phyloP scores from a whole-genome alignment of 2,888 invertebrate species.

The Pomacea canaliculata region DNA sequence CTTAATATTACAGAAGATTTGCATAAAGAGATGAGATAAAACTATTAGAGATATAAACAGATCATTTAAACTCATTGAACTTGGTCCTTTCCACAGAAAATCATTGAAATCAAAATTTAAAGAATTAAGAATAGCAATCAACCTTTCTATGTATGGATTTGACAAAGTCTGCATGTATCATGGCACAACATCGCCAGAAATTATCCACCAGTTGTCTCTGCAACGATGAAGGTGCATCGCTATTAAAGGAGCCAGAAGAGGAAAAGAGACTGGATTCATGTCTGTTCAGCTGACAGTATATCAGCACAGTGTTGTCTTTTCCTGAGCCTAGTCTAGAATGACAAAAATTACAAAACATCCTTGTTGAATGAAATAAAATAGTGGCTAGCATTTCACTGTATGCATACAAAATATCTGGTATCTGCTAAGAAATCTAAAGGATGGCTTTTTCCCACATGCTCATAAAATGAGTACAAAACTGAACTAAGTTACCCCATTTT shows the following conservation, averaged over 20 bases:
- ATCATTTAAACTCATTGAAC: too few relatives aligned
- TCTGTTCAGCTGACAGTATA: conserved; percentile 81
- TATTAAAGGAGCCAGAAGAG: conserved; percentile 65
- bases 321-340: conserved; percentile 75
- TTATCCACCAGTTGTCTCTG: conserved; percentile 74
- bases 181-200: conserved; percentile 79
- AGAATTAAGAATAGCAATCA: too few relatives aligned
- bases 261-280: conserved; percentile 80
- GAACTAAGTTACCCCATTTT: too few relatives aligned
- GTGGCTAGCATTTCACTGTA: not conserved
- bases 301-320: conserved; percentile 81
- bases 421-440: too few relatives aligned
- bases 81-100: too few relatives aligned
- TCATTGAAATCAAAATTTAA: too few relatives aligned
- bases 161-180: conserved; percentile 81
- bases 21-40: too few relatives aligned
- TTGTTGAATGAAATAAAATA: not conserved
- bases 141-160: too few relatives aligned
- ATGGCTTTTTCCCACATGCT: too few relatives aligned
- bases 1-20: too few relatives aligned
- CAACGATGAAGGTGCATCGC: not conserved
- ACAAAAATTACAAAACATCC: not conserved
- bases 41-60: too few relatives aligned
- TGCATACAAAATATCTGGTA: not conserved
- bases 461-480: too few relatives aligned